Conservation (phyloP, 2,113 vertebrate species). For the Mesocricetus auratus region DNA sequence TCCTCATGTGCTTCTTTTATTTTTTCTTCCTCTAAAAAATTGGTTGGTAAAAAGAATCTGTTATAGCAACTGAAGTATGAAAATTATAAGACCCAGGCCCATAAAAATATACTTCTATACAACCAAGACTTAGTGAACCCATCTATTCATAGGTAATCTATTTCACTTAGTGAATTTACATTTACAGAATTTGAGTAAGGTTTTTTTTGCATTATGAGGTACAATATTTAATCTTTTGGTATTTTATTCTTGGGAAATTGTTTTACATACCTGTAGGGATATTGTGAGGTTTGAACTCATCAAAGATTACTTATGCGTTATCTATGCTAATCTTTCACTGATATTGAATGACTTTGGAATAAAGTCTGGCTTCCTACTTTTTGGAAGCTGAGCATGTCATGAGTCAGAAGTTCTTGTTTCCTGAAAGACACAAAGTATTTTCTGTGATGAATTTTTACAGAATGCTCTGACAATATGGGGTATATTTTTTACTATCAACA, state of each 20-base stretch:
- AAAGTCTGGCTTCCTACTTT: not conserved
- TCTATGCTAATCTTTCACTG: not conserved
- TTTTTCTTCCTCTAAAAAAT: slow-evolving; percentile 17
- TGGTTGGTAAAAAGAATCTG: not conserved
- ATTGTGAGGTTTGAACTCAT: not conserved
- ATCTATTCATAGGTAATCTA: not conserved
- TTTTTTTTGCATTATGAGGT: not conserved
- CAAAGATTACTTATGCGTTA: not conserved
- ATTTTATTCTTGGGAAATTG: not conserved
- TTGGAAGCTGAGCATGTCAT: not conserved
- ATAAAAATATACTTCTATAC: not conserved
- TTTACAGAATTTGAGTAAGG: slow-evolving; percentile 16
- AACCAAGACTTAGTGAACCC: not conserved
- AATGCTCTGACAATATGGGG: not conserved
- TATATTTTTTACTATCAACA: not conserved
- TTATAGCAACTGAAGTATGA: slow-evolving; percentile 4
- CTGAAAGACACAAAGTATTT: not conserved
- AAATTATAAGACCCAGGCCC: not conserved
- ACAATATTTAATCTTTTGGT: not conserved
- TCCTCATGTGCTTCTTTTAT: not conserved
- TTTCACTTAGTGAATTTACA: not conserved
- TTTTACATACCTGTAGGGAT: not conserved
- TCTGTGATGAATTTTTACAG: not conserved
- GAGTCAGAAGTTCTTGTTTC: not conserved
- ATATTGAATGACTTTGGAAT: not conserved